Percentiles rank a stretch among this genome's conserved stretches.
phyloP scores from a whole-genome alignment of 2,113 vertebrate genomes.

The Clarias macrocephalus region DNA sequence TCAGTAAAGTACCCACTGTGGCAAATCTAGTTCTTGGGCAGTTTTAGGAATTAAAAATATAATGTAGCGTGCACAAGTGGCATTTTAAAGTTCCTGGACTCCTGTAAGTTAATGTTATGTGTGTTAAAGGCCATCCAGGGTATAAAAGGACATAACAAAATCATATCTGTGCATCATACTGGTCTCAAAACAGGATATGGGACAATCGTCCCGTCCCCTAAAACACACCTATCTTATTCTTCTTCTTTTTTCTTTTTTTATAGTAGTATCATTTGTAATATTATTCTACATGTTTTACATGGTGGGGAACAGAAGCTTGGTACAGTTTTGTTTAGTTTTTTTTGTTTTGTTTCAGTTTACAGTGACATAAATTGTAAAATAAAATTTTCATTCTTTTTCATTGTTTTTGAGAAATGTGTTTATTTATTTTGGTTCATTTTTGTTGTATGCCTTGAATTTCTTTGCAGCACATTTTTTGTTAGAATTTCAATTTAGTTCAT shows the following conservation, averaged over 20 bases:
- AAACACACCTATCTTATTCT: conserved; percentile 10
- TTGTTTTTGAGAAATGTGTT: conserved; percentile 47
- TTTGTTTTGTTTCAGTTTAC: conserved; percentile 64
- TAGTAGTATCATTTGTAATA: conserved; percentile 44
- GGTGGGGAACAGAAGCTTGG: conserved; percentile 71
- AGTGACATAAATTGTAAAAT: conserved; percentile 68
- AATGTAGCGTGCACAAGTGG: conserved; percentile 47
- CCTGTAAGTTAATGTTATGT: conserved; percentile 16
- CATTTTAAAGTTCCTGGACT: conserved; percentile 58
- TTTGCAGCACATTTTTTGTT: conserved; percentile 15
- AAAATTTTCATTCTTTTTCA: conserved; percentile 72
- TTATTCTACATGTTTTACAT: conserved; percentile 55
- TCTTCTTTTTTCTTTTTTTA: conserved; percentile 48
- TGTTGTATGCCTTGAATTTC: conserved; percentile 29
- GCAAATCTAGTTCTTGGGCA: conserved; percentile 51
- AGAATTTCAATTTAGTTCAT: conserved; percentile 44
- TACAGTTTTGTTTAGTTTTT: conserved; percentile 69
- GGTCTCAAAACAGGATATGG: conserved; percentile 59
- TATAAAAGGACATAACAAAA: conserved; percentile 15
- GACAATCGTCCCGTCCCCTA: conserved; percentile 2
- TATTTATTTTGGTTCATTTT: conserved; percentile 53
- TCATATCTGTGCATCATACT: conserved; percentile 57
- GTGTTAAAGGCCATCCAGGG: conserved; percentile 27
- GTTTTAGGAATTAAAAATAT: conserved; percentile 52
- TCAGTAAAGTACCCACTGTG: conserved; percentile 63